Percentiles rank a stretch among this genome's conserved stretches.
phyloP scores from a whole-genome alignment of 92 coral and sea anemone genomes.

The Pocillopora meandrina region DNA sequence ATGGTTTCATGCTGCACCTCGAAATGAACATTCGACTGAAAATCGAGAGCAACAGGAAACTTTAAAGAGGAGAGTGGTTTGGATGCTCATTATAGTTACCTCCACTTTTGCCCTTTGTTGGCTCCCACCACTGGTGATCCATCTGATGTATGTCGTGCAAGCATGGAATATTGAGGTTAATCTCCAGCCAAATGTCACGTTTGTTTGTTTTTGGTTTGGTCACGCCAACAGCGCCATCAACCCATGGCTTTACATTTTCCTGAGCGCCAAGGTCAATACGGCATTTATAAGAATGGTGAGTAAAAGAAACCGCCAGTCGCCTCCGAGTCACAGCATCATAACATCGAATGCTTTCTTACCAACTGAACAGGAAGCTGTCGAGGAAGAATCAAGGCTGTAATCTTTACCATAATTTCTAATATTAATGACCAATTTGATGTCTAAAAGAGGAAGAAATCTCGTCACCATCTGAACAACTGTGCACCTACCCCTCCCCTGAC shows the following conservation, averaged over 20 bases:
- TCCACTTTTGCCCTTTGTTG: constrained; percentile 60
- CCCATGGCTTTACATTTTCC: constrained; percentile 57
- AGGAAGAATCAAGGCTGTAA: no score
- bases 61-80: constrained; percentile 38
- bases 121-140: constrained; percentile 58
- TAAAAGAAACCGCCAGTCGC: background rate
- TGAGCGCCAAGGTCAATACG: constrained; percentile 50
- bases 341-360: no score
- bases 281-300: constrained; percentile 32
- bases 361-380: no score
- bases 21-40: constrained; percentile 32
- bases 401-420: no score
- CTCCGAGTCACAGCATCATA: no score
- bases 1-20: constrained; percentile 56
- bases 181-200: constrained; percentile 6
- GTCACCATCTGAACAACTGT: no score
- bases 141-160: constrained; percentile 4
- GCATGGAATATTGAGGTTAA: no score
- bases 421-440: no score
- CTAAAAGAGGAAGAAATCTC: no score
- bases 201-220: constrained; percentile 43
- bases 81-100: constrained; percentile 58
- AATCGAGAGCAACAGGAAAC: constrained; percentile 14
- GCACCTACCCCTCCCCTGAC: no score
- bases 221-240: constrained; percentile 67